Conservation (phyloP, 2,888 invertebrate genomes). For the Drosophila seclusa region DNA sequence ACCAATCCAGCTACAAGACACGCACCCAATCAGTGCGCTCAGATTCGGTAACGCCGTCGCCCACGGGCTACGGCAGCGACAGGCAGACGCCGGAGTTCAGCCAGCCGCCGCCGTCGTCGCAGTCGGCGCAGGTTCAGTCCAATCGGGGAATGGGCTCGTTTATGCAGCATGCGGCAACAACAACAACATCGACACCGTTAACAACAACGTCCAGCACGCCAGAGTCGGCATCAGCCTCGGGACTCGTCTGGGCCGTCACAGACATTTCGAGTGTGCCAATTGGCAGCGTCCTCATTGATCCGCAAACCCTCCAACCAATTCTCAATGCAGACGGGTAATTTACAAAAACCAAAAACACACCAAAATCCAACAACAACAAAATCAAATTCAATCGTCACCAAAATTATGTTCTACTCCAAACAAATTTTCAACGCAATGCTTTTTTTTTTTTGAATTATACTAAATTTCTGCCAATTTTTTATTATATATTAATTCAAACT, state of each 20-base stretch:
- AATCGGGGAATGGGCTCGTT: slow-evolving; percentile 49
- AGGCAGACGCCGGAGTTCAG: slow-evolving; percentile 84
- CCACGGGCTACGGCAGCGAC: slow-evolving; percentile 87
- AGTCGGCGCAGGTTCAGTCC: slow-evolving; percentile 33
- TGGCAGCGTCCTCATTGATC: slow-evolving; percentile 95
- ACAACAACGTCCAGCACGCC: slow-evolving; percentile 49
- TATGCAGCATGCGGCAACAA: slow-evolving; percentile 49
- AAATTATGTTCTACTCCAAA: slow-evolving; percentile 31
- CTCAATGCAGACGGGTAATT: slow-evolving; percentile 86
- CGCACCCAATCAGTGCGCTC: slow-evolving; percentile 86
- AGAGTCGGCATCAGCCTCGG: slow-evolving; percentile 71
- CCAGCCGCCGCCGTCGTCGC: slow-evolving; percentile 64
- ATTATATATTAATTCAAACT: slow-evolving; percentile 18
- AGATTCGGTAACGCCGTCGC: slow-evolving; percentile 92
- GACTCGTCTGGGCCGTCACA: slow-evolving; percentile 94
- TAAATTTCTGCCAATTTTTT: slow-evolving; percentile 1
- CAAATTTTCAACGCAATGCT: slow-evolving; percentile 34
- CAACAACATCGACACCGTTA: slow-evolving; percentile 42
- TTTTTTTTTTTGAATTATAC: slow-evolving; percentile 18
- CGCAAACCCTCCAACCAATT: slow-evolving; percentile 86
- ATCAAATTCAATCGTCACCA: slow-evolving; percentile 41
- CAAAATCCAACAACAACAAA: slow-evolving; percentile 53
- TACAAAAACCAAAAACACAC: slow-evolving; percentile 79
- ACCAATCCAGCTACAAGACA: slow-evolving; percentile 84
- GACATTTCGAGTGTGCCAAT: slow-evolving; percentile 93